Evolutionary conservation across 2,888 invertebrate species (phyloP), one percentile per base, ranked within the genome.

Genomic region (Sarcophaga variegata): DNA sequence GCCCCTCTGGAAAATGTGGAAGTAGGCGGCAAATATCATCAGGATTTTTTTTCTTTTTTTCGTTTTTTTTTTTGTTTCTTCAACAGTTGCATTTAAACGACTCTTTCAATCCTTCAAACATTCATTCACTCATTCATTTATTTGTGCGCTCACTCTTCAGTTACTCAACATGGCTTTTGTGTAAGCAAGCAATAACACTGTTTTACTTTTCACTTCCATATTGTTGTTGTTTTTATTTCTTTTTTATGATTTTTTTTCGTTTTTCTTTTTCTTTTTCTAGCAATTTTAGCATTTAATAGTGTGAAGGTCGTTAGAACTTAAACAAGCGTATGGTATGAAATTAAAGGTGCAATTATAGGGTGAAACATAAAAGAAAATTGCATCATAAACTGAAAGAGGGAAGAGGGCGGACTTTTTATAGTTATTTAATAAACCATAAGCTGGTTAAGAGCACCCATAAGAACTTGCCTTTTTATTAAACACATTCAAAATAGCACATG

Each of bases 251-350:
- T 10, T 37, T 10, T 10, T 37, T 37, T 37, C 22, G 22, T 22
- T 60, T 6, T 62, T 25, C 37, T 6, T 37, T 37, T 47, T 60
- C 25, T 4, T n/a, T 63, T 59, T 62, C 66, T 45, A 37, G 54
- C 59, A 80, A 71, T 17, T 17, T 71, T 71, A 45, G 54, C 63
- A 10, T 11, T 75, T 81, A n/a, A 54, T 27, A 81, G 67, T 76
- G 76, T 76, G 63, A 78, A 83, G 72, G 72, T 72, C 83, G 62
- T 70, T 4, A 77, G 37, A 37, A 67, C 5, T 78, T 72, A 47
- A 83, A 78, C 49, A 66, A 78, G 78, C 59, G 64, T 78, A 17
- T 62, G 17, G 62, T 67, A 67, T 47, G 22, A 78, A 72, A 72
- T 67, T 72, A 78, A 67, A 83, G 37, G 64, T 64, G 14, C 37